Evolutionary conservation across 2,113 vertebrate species (phyloP).

Genomic region (Saguinus imperator): DNA sequence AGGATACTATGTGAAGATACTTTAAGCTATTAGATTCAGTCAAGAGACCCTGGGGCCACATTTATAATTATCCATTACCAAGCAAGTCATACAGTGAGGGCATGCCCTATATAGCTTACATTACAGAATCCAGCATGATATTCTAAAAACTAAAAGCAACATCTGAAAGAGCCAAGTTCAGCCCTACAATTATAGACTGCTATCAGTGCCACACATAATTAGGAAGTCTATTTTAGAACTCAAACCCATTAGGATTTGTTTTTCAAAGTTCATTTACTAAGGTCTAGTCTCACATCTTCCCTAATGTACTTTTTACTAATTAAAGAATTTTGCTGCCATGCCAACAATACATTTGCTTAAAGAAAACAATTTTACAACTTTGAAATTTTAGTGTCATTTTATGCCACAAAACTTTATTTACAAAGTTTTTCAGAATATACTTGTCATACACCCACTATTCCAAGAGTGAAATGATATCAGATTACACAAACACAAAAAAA

Average conservation of each 20-base stretch:
- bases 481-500: conserved; percentile 35
- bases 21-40: neutral
- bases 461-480: conserved; percentile 54
- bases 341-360: neutral
- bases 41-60: neutral
- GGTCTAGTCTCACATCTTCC: neutral
- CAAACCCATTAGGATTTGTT: neutral
- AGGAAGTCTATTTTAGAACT: neutral
- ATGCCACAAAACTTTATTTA: conserved; percentile 69
- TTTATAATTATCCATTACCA: neutral
- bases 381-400: conserved; percentile 38
- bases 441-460: neutral
- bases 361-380: conserved; percentile 48
- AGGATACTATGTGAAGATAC: neutral
- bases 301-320: conserved; percentile 6
- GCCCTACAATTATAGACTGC: neutral
- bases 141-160: neutral
- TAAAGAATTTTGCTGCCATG: conserved; percentile 16
- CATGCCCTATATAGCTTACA: neutral
- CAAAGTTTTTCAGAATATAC: conserved; percentile 51
- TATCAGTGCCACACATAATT: neutral
- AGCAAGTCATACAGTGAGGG: neutral
- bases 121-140: neutral
- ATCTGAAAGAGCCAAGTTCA: neutral
- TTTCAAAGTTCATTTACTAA: neutral